Base-by-base conservation (phyloP, 2,113 vertebrate genomes). In the Myotis yumanensis region DNA sequence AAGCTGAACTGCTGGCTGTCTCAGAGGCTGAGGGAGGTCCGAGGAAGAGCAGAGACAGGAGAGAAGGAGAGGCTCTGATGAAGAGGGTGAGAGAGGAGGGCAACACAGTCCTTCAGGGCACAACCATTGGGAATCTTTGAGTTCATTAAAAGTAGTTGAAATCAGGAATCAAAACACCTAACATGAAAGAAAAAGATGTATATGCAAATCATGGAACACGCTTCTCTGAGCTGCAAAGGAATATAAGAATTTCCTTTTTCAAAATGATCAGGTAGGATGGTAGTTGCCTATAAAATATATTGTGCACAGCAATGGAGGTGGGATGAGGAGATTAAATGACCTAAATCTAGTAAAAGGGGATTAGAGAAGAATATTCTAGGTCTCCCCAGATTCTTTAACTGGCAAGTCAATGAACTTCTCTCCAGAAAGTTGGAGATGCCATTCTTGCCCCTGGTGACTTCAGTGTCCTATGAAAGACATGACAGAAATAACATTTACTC, bases 71-170 rank as follows among this genome's bases (percentile, higher is more conserved):
- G 2, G 37, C 28, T 95, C 32, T 88, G 48, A 57, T 48, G 35
- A 76, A 83, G 59, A 6, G 59, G 4, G 11, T 48, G 16, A 64
- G 32, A 22, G 22, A 80, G 62, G 18, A 94, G 86, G 40, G 6
- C 5, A 52, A 35, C 20, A 69, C 1, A 89, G 20, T 57, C 8
- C n/a, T 96, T 89, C 93, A 97, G 80, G 64, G 68, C 12, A 16
- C 64, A 97, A 89, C 52, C 89, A 75, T 87, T 91, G 69, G 94
- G 96, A 96, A 86, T 66, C 57, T 85, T 96, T 97, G 88, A 97
- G 96, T 97, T 97, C 91, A 79, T 40, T 93, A 91, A 71, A 97
- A 97, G 84, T n/a, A 68, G 23, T 14, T 66, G 84, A 94, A 95
- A 95, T 96, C 66, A 79, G 95, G 96, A 94, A 93, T 72, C 79